These are phyloP conservation scores for Chionodraco myersi DNA, from an alignment of 2,113 vertebrate species.

Conservation along the genomic window DNA sequence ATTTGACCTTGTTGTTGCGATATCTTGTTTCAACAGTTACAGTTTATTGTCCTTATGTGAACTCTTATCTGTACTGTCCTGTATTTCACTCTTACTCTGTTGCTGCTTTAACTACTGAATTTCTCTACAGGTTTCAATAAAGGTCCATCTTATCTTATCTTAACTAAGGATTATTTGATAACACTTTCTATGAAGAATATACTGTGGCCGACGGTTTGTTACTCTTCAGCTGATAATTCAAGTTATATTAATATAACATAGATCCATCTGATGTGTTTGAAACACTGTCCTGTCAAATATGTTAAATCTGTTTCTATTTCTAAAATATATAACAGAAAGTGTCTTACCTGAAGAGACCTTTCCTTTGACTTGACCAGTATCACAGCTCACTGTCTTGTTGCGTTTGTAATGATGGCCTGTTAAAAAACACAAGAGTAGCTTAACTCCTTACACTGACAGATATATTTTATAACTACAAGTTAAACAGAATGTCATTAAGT, in stretches of 20 bases:
- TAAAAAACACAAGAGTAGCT: background rate
- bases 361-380: constrained; percentile 24
- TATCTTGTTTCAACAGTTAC: too few species aligned
- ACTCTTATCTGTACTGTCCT: too few species aligned
- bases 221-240: background rate
- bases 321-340: background rate
- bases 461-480: background rate
- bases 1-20: too few species aligned
- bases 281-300: background rate
- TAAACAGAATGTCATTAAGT: background rate
- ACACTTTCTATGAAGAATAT: too few species aligned
- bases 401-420: constrained; percentile 43
- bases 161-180: too few species aligned
- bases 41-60: too few species aligned
- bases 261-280: background rate
- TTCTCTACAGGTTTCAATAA: too few species aligned
- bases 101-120: too few species aligned
- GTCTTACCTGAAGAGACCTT: constrained; percentile 57
- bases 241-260: background rate
- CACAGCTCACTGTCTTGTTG: constrained; percentile 46
- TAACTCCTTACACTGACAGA: background rate
- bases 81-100: too few species aligned
- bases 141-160: too few species aligned
- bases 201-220: constrained; percentile 8
- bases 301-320: background rate